Conservation (phyloP, 2,113 vertebrate genomes). For the Macquaria ambigua region DNA sequence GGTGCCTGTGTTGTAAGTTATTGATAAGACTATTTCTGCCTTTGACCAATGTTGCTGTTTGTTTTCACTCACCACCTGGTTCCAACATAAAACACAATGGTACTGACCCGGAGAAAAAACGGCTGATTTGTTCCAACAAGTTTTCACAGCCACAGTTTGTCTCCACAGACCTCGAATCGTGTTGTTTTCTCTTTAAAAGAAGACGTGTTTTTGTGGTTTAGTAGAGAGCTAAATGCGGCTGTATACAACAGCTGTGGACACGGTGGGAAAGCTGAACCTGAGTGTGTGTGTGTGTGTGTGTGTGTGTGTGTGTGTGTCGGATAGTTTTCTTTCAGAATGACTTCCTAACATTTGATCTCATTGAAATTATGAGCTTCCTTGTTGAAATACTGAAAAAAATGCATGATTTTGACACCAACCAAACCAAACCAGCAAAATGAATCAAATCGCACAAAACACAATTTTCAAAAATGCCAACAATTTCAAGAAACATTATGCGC, state of each 20-base stretch:
- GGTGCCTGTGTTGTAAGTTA: constrained; percentile 84
- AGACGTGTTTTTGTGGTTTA: background rate
- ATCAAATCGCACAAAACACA: background rate
- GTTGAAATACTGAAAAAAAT: background rate
- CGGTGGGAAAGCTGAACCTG: background rate
- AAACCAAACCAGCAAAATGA: background rate
- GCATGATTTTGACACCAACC: background rate
- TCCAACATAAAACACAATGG: constrained; percentile 66
- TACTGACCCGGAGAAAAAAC: constrained; percentile 31
- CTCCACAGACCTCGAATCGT: background rate
- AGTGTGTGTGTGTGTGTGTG: background rate
- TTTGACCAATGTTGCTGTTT: constrained; percentile 64
- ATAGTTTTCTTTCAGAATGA: background rate
- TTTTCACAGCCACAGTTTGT: background rate
- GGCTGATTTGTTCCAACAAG: background rate
- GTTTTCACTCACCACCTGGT: constrained; percentile 56
- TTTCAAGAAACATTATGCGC: background rate
- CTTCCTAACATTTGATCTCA: background rate
- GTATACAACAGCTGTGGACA: background rate
- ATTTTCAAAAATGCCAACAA: background rate
- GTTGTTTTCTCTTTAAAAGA: background rate
- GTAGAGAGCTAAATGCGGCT: background rate
- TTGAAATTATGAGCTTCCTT: background rate
- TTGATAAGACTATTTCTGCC: constrained; percentile 76
- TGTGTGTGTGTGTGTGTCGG: background rate